phyloP scores from a whole-genome alignment of 2,888 invertebrate species.

The Eupithecia exiguata region DNA sequence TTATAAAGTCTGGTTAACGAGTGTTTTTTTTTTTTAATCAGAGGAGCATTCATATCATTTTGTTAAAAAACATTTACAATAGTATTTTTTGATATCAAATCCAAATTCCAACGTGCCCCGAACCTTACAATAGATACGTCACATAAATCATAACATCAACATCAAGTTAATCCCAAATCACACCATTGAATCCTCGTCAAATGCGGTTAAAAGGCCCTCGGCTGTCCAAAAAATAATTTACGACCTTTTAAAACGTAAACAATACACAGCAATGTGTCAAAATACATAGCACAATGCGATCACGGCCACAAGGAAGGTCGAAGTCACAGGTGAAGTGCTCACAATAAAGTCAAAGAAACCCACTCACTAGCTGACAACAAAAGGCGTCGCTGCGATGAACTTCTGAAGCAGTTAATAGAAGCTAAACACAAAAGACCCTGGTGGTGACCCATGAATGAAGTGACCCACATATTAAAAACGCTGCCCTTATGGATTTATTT shows the following conservation, averaged over 20 bases:
- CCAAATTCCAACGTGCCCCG: conserved; percentile 34
- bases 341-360: conserved; percentile 61
- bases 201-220: conserved; percentile 52
- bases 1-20: neutral
- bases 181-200: conserved; percentile 71
- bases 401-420: conserved; percentile 82
- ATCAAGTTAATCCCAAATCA: conserved; percentile 67
- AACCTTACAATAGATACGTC: conserved; percentile 49
- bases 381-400: conserved; percentile 75
- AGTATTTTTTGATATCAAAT: conserved; percentile 14
- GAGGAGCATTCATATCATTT: neutral
- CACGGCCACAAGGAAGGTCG: conserved; percentile 57
- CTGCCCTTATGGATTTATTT: conserved; percentile 61
- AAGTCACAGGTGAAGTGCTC: conserved; percentile 46
- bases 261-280: conserved; percentile 80
- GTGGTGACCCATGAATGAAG: conserved; percentile 65
- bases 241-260: conserved; percentile 69
- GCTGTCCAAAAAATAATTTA: conserved; percentile 68
- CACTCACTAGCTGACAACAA: conserved; percentile 62
- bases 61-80: neutral
- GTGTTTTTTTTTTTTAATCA: neutral
- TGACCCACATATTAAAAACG: conserved; percentile 66
- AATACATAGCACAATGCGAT: conserved; percentile 75
- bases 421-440: conserved; percentile 64
- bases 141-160: conserved; percentile 74